phyloP scores from a whole-genome alignment of 2,113 vertebrate species.

The Gila orcuttii region DNA sequence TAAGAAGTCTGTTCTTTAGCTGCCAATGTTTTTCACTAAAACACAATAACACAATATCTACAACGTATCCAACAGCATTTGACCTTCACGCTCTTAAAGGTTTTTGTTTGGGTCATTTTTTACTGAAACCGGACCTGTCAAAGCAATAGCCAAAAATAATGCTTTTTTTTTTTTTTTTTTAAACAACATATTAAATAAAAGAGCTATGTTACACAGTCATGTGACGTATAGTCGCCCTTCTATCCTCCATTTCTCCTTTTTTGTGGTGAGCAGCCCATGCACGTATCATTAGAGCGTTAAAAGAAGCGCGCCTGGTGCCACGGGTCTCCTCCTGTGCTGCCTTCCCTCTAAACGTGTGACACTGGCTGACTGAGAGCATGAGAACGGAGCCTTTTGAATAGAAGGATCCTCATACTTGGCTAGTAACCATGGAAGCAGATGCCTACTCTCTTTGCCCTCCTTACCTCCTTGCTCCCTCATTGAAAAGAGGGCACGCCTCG shows the following conservation, averaged over 20 bases:
- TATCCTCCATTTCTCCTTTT: not conserved
- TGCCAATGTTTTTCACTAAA: too few relatives aligned
- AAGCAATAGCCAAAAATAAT: not conserved
- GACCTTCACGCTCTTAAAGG: not conserved
- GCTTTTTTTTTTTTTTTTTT: too few relatives aligned
- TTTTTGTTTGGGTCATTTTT: not conserved
- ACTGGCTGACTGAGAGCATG: conserved; percentile 91
- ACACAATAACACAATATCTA: not conserved
- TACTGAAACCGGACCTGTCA: not conserved
- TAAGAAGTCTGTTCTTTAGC: not conserved
- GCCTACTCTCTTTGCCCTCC: conserved; percentile 90
- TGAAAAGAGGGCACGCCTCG: conserved; percentile 90
- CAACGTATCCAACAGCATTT: not conserved
- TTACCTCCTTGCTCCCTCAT: conserved; percentile 93
- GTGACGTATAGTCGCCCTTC: conserved; percentile 69
- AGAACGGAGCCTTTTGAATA: conserved; percentile 93
- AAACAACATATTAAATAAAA: not conserved
- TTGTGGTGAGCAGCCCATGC: not conserved
- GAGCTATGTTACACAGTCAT: conserved; percentile 71
- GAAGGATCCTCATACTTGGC: conserved; percentile 93
- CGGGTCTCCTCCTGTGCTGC: conserved; percentile 59
- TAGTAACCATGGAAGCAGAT: conserved; percentile 99
- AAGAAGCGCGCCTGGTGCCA: conserved; percentile 26
- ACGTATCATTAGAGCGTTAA: conserved; percentile 13
- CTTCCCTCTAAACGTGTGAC: conserved; percentile 81